Percentiles rank a stretch among this genome's conserved stretches.
phyloP scores from a whole-genome alignment of 2,797 vertebrate species.

The Simalia tracyae region DNA sequence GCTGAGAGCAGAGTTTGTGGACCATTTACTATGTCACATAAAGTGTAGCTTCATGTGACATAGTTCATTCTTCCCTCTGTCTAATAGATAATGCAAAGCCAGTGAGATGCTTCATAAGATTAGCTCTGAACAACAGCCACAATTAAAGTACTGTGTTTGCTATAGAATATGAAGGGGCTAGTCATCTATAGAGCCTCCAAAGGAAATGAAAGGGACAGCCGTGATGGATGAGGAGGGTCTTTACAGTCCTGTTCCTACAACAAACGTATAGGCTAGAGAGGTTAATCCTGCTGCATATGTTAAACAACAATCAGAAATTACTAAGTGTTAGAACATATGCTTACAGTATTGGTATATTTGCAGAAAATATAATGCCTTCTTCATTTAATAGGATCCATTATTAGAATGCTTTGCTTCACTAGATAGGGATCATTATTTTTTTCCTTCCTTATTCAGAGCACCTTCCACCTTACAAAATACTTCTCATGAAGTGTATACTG shows the following conservation, averaged over 20 bases:
- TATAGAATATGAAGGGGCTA: background rate
- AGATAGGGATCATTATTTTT: background rate
- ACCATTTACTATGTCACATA: background rate
- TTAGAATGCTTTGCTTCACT: slow-evolving; percentile 29
- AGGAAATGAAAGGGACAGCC: too few species aligned
- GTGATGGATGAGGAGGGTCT: background rate
- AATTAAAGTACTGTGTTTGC: background rate
- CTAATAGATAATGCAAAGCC: background rate
- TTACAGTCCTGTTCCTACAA: background rate
- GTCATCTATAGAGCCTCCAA: background rate
- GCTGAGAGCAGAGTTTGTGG: background rate
- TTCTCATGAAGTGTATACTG: background rate
- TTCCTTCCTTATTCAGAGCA: background rate
- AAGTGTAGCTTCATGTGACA: background rate
- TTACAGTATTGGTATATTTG: background rate
- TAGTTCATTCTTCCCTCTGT: background rate
- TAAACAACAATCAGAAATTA: slow-evolving; percentile 7
- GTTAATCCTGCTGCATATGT: background rate
- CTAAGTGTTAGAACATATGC: background rate
- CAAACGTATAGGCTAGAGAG: background rate
- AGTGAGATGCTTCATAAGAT: background rate
- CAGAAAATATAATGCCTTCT: background rate
- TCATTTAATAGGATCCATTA: slow-evolving; percentile 12
- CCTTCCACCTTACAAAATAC: background rate
- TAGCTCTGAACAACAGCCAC: background rate